A percentile compares a stretch with the other conserved stretches of the same genome.
Conservation (phyloP, 2,113 vertebrate genomes). For the Nestor notabilis region DNA sequence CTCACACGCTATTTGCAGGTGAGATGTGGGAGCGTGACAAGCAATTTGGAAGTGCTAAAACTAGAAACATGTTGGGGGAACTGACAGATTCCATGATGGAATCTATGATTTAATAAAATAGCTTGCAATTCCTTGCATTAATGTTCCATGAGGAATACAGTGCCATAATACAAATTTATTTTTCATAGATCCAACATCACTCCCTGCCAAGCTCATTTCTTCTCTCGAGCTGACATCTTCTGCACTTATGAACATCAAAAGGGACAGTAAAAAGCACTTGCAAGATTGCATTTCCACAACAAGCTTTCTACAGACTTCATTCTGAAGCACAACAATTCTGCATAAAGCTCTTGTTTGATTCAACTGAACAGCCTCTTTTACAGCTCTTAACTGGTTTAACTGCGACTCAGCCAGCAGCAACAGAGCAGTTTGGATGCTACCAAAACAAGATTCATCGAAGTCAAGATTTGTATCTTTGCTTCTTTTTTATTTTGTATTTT, state of each 20-base stretch:
- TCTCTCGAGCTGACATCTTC: conserved; percentile 14
- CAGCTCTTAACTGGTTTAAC: neutral
- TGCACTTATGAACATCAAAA: neutral
- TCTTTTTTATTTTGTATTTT: neutral
- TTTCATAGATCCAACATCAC: neutral
- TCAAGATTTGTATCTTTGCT: neutral
- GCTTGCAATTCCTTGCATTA: neutral
- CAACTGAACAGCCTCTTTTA: neutral
- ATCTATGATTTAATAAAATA: conserved; percentile 36
- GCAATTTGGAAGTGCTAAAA: neutral
- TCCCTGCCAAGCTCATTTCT: neutral
- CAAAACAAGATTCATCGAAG: neutral
- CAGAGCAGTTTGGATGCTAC: neutral
- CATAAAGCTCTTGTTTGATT: neutral
- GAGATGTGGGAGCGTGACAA: neutral
- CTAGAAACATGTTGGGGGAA: neutral
- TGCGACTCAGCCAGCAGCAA: neutral
- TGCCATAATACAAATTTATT: conserved; percentile 8
- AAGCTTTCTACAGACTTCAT: neutral
- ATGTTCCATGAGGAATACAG: neutral
- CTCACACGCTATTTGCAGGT: neutral
- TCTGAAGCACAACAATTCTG: neutral
- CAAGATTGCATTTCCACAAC: neutral
- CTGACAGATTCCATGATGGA: neutral
- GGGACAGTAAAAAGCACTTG: neutral